Percentiles rank a stretch among this genome's conserved stretches.
Conservation (phyloP, 2,113 vertebrate genomes). For the Galemys pyrenaicus region DNA sequence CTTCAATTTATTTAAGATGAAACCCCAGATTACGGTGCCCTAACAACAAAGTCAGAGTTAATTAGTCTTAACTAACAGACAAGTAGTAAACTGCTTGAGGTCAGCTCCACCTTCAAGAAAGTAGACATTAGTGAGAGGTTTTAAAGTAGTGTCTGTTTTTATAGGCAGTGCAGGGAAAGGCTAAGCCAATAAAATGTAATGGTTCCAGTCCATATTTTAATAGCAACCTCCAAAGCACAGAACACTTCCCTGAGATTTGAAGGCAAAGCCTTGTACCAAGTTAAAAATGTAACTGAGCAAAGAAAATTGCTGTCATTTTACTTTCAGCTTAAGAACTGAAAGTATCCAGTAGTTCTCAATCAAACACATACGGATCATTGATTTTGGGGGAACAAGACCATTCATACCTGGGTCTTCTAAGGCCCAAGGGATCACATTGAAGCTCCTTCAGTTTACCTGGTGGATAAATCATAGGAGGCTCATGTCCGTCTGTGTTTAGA, state of each 20-base stretch:
- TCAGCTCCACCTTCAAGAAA: slow-evolving; percentile 85
- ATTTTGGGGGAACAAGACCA: slow-evolving; percentile 47
- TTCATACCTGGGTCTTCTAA: slow-evolving; percentile 20
- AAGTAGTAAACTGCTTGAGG: slow-evolving; percentile 86
- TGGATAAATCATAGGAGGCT: slow-evolving; percentile 67
- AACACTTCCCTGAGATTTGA: slow-evolving; percentile 84
- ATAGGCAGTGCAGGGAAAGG: slow-evolving; percentile 90
- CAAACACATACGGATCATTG: slow-evolving; percentile 69
- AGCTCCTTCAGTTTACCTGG: slow-evolving; percentile 76
- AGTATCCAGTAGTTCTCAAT: slow-evolving; percentile 77
- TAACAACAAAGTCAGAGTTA: slow-evolving; percentile 88
- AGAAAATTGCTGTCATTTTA: slow-evolving; percentile 84
- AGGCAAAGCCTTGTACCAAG: slow-evolving; percentile 81
- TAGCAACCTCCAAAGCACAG: slow-evolving; percentile 85
- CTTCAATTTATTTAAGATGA: slow-evolving; percentile 82
- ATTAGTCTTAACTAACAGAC: slow-evolving; percentile 87
- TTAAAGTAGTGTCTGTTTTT: slow-evolving; percentile 91
- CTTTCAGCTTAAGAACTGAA: slow-evolving; percentile 78
- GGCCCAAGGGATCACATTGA: slow-evolving; percentile 33
- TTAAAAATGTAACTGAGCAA: slow-evolving; percentile 81
- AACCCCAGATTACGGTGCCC: slow-evolving; percentile 80
- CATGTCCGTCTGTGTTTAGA: background rate
- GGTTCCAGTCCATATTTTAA: slow-evolving; percentile 88
- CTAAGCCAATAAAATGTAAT: slow-evolving; percentile 91
- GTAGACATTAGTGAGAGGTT: slow-evolving; percentile 87